A percentile compares a stretch with the other conserved stretches of the same genome.
These are phyloP conservation scores for Augochlora pura DNA, from an alignment of 1,140 invertebrate genomes.

Conservation along the genomic window DNA sequence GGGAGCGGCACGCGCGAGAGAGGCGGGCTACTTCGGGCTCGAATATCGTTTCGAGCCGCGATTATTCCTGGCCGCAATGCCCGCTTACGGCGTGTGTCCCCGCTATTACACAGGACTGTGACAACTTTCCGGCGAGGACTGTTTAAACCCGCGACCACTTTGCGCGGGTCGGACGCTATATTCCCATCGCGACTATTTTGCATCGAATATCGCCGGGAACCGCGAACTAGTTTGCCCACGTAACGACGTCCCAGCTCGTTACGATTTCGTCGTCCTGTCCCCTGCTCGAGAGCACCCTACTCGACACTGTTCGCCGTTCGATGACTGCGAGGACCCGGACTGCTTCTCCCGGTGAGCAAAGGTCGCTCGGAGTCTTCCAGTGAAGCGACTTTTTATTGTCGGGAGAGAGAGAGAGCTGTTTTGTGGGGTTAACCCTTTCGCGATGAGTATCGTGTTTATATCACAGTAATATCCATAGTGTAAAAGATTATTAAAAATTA, in stretches of 20 bases:
- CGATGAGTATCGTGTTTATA: too few relatives aligned
- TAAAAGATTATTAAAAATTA: too few relatives aligned
- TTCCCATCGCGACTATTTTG: conserved; percentile 26
- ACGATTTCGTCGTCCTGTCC: neutral
- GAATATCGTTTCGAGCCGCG: neutral
- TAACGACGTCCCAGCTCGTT: neutral
- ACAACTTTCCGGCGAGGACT: conserved; percentile 16
- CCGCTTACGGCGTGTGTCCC: neutral
- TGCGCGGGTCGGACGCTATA: neutral
- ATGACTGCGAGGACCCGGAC: neutral
- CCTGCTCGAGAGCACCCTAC: neutral
- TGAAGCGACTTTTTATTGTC: too few relatives aligned
- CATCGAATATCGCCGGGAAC: conserved; percentile 6
- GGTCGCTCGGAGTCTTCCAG: too few relatives aligned
- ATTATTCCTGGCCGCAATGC: neutral
- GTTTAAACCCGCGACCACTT: conserved; percentile 12
- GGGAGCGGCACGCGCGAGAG: too few relatives aligned
- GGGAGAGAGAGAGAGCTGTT: too few relatives aligned
- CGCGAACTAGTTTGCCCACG: conserved; percentile 22
- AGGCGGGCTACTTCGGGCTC: neutral
- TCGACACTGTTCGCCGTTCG: neutral
- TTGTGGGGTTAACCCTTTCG: too few relatives aligned
- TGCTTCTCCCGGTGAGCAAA: neutral
- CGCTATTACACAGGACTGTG: neutral
- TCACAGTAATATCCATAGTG: too few relatives aligned